These are phyloP conservation scores for Caenorhabditis japonica DNA, from an alignment of 2,888 invertebrate genomes.

Conservation along the genomic window DNA sequence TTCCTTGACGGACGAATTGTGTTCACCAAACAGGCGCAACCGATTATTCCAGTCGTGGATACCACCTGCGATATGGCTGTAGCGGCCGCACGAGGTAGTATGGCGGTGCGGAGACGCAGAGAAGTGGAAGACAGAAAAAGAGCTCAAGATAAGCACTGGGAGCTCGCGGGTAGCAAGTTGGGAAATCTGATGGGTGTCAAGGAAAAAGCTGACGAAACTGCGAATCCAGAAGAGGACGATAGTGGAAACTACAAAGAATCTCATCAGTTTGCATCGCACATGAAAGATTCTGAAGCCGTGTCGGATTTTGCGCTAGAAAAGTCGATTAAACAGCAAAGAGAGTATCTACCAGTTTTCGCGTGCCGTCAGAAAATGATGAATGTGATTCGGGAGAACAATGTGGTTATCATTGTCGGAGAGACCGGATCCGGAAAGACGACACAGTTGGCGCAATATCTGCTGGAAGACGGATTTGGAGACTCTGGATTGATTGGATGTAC, in stretches of 20 bases:
- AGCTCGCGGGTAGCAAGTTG: conserved; percentile 93
- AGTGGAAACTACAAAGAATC: conserved; percentile 81
- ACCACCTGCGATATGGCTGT: conserved; percentile 98
- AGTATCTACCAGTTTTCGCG: conserved; percentile 94
- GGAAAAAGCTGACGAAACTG: conserved; percentile 84
- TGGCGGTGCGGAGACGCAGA: conserved; percentile 89
- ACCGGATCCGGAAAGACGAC: conserved; percentile 95
- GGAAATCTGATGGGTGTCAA: conserved; percentile 96
- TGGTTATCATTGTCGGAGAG: conserved; percentile 76
- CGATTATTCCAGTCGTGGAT: conserved; percentile 81
- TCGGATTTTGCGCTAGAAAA: conserved; percentile 90
- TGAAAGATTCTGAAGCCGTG: conserved; percentile 81
- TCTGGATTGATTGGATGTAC: conserved; percentile 93
- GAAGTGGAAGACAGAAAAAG: conserved; percentile 96
- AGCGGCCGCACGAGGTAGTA: conserved; percentile 92
- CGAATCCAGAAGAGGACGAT: conserved; percentile 59
- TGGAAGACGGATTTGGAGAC: conserved; percentile 89
- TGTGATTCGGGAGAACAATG: conserved; percentile 82
- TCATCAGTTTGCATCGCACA: conserved; percentile 96
- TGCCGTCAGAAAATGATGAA: conserved; percentile 85
- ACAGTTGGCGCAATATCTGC: conserved; percentile 80
- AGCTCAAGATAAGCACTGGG: conserved; percentile 98
- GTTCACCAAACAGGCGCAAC: conserved; percentile 84
- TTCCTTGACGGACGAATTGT: conserved; percentile 98
- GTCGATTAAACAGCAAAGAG: conserved; percentile 86